These are phyloP conservation scores for Aptenodytes forsteri DNA, from an alignment of 2,113 vertebrate species.

Conservation along the genomic window DNA sequence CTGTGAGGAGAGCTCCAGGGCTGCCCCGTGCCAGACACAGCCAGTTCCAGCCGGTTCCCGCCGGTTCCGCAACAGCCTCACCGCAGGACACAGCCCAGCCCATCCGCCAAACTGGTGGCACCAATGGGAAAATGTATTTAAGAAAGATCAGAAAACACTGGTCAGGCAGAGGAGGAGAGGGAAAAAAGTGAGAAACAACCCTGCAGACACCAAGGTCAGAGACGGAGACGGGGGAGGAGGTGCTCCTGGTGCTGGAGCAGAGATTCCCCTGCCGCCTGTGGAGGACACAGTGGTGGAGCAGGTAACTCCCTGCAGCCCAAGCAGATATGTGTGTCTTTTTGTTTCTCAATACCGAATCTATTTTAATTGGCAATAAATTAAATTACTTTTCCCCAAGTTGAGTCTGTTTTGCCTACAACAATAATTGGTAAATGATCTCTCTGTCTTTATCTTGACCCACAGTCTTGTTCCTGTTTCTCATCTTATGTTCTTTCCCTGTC, in stretches of 20 bases:
- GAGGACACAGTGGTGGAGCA: neutral
- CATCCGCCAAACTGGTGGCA: neutral
- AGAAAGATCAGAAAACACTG: neutral
- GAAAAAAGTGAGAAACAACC: neutral
- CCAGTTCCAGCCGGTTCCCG: too few species aligned
- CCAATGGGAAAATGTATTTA: neutral
- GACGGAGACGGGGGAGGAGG: rapidly evolving
- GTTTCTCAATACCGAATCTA: neutral
- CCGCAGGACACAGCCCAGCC: neutral
- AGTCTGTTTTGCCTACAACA: neutral
- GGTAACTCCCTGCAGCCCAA: too few species aligned
- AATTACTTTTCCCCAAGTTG: neutral
- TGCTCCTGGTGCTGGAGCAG: neutral
- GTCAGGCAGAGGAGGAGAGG: neutral
- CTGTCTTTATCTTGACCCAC: neutral
- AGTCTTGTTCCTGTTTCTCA: neutral
- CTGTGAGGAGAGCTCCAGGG: neutral
- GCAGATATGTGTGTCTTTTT: neutral
- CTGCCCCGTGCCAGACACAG: neutral
- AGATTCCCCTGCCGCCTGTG: neutral
- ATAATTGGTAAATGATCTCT: too few species aligned
- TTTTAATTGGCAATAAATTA: neutral
- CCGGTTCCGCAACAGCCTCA: neutral
- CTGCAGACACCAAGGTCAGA: neutral
- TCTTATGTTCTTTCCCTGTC: neutral